Conservation (phyloP, 2,797 vertebrate species). For the Urophycis tenuis region DNA sequence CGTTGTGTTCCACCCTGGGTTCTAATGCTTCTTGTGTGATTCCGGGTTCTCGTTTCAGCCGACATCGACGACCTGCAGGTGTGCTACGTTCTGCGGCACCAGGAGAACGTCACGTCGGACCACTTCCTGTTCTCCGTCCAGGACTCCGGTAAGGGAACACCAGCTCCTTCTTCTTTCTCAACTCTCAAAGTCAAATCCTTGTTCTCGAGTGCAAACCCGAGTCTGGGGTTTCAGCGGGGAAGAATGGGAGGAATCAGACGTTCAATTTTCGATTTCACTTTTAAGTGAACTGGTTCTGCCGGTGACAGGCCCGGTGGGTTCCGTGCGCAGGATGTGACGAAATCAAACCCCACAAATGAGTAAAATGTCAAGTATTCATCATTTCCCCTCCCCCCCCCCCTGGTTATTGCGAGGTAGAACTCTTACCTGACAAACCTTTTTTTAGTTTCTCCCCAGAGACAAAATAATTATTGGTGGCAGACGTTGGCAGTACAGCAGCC, state of each 20-base stretch:
- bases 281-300: too few relatives aligned
- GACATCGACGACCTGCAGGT: slow-evolving; percentile 88
- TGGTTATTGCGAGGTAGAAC: background rate
- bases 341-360: background rate
- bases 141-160: slow-evolving; percentile 77
- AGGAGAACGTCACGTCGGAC: slow-evolving; percentile 81
- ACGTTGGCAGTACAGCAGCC: background rate
- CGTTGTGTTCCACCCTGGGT: slow-evolving; percentile 27
- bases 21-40: background rate
- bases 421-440: background rate
- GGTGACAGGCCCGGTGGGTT: background rate
- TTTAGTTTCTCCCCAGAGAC: background rate
- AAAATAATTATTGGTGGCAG: background rate
- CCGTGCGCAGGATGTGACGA: background rate
- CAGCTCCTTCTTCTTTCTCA: background rate
- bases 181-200: background rate
- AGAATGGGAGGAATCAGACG: background rate
- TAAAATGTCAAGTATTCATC: background rate
- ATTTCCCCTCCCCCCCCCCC: background rate
- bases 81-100: slow-evolving; percentile 80
- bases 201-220: too few relatives aligned
- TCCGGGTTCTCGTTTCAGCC: slow-evolving; percentile 62
- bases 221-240: background rate
- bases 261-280: background rate
- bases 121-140: slow-evolving; percentile 82